A percentile compares a stretch with the other conserved stretches of the same genome.
Conservation (phyloP, 2,888 invertebrate species). For the Dicranocentrus wangi region DNA sequence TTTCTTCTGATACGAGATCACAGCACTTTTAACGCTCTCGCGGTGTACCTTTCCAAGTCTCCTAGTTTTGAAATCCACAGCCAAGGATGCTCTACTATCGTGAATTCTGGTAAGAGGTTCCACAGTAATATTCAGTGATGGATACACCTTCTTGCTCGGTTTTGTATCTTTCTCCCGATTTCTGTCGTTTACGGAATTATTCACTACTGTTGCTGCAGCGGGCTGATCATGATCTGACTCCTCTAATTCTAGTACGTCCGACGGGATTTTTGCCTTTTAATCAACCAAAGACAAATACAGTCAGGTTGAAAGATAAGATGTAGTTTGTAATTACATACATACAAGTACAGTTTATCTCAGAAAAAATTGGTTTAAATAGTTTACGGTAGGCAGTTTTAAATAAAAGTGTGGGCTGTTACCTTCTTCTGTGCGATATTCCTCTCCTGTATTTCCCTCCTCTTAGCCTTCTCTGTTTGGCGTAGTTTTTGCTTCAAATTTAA, state of each 20-base stretch:
- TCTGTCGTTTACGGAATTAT: conserved; percentile 2
- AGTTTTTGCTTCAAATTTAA: conserved; percentile 33
- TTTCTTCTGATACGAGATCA: conserved; percentile 67
- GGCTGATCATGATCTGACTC: not conserved
- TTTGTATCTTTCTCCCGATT: not conserved
- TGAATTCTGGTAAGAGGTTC: conserved; percentile 58
- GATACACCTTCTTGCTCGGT: conserved; percentile 45
- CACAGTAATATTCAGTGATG: conserved; percentile 66
- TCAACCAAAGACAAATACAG: not conserved
- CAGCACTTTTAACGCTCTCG: conserved; percentile 61
- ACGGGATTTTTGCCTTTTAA: not conserved
- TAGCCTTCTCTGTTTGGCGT: conserved; percentile 39
- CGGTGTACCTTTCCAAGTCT: conserved; percentile 65
- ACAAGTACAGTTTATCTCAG: not conserved
- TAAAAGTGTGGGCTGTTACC: no score
- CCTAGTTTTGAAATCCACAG: conserved; percentile 64
- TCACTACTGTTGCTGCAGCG: not conserved
- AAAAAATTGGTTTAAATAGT: not conserved
- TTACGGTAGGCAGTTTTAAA: no score
- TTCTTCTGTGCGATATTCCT: conserved; percentile 36
- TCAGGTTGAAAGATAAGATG: not conserved
- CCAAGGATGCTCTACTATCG: conserved; percentile 55
- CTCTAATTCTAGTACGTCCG: not conserved
- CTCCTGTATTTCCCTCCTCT: conserved; percentile 52
- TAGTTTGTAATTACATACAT: no score